Evolutionary conservation across 1,140 invertebrate genomes (phyloP), one percentile per base, ranked within the genome.

Genomic region (Xylocopa sonorina): DNA sequence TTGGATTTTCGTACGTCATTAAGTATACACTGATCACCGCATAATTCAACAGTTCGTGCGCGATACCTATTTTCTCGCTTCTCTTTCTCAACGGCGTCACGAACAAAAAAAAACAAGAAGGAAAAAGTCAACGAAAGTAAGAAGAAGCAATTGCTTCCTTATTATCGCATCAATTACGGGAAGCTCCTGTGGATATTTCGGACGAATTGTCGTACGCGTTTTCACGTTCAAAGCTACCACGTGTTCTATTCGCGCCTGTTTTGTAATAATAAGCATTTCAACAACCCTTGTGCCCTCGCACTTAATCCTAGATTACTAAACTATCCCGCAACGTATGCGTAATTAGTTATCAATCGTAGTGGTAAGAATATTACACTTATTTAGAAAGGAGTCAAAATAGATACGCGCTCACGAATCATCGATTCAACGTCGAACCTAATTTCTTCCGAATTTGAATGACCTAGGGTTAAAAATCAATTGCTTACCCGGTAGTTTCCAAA

Each of bases 1-100:
- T 48, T 34, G 21, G 21, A 24, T 38, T 58, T 72, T 72, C 41
- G 53, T 58, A 34, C 51, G 51, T 43, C 41, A 43, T 58, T 43
- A 41, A 43, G 68, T n/a, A 9, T 4, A 6, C 14, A 6, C 16
- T 29, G 21, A 4, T 24, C 50, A 55, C n/a, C 32, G 66, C 53
- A n/a, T 21, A 41, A n/a, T 24, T 53, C 7, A 60, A 67, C 46
- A 50, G 3, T 21, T 12, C 10, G 29, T 14, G 29, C 18, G 16
- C 29, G 46, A 51, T 34, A 27, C 24, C 3, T 53, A 7, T 53
- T 53, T 27, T 27, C 4, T n/a, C n/a, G n/a, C n/a, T n/a, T n/a
- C n/a, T n/a, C n/a, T n/a, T n/a, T 27, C 29, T 29, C 14, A 27
- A 38, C 38, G 9, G 9, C 38, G 38, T 38, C 38, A 38, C 9